Evolutionary conservation across 2,113 vertebrate species (phyloP).

Genomic region (Gulo gulo): DNA sequence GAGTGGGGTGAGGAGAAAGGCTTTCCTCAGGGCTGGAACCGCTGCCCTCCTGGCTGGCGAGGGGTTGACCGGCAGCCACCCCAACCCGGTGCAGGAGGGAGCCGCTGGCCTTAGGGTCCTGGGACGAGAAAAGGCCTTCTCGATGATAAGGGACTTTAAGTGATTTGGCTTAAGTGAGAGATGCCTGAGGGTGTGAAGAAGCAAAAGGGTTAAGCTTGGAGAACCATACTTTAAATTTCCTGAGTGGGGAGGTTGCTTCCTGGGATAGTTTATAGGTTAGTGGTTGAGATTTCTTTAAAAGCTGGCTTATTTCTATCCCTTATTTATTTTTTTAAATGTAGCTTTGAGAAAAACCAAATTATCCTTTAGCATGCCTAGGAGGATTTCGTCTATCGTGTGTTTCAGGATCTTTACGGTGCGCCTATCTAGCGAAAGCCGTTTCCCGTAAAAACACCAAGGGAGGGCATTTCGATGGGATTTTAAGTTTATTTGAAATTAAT

Average conservation of each 20-base stretch:
- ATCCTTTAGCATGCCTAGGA: not conserved
- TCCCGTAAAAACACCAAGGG: slow-evolving; percentile 56
- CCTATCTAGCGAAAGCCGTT: slow-evolving; percentile 64
- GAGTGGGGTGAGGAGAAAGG: slow-evolving; percentile 38
- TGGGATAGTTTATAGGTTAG: not conserved
- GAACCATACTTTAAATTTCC: slow-evolving; percentile 59
- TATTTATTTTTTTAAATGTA: slow-evolving; percentile 34
- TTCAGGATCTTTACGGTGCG: slow-evolving; percentile 45
- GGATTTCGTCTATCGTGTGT: slow-evolving; percentile 45
- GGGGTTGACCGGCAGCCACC: slow-evolving; percentile 29
- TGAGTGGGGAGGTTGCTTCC: not conserved
- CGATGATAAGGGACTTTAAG: slow-evolving; percentile 68
- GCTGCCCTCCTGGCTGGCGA: not conserved
- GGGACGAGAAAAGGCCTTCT: slow-evolving; percentile 19
- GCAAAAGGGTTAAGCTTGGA: slow-evolving; percentile 26
- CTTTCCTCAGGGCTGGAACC: not conserved
- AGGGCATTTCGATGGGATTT: slow-evolving; percentile 42
- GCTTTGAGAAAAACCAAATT: slow-evolving; percentile 68
- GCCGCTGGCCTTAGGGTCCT: slow-evolving; percentile 47
- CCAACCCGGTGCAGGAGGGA: slow-evolving; percentile 38
- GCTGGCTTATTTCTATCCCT: slow-evolving; percentile 57
- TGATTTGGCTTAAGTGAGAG: slow-evolving; percentile 38
- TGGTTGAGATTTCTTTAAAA: slow-evolving; percentile 45
- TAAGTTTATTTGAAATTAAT: slow-evolving; percentile 69
- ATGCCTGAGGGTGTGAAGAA: not conserved